Evolutionary conservation across 2,797 vertebrate species (phyloP).

Genomic region (Brotula barbata): DNA sequence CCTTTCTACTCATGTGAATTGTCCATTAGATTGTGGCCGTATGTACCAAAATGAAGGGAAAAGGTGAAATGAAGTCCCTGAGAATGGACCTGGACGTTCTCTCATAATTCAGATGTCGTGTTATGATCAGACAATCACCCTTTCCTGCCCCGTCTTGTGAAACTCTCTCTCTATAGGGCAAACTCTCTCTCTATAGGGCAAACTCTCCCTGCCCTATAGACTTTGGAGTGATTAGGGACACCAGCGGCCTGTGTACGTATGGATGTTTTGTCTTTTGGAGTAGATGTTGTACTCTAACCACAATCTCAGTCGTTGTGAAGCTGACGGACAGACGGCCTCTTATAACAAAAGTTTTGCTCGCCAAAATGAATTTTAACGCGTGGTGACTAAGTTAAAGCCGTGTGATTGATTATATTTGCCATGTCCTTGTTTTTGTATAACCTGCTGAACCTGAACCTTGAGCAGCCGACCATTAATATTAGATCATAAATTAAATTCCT

Average conservation of each 20-base stretch:
- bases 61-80: too few relatives aligned
- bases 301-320: conserved; percentile 37
- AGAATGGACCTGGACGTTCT: too few relatives aligned
- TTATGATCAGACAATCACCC: not conserved
- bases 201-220: conserved; percentile 44
- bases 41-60: too few relatives aligned
- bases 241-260: conserved; percentile 4
- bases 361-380: too few relatives aligned
- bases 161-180: too few relatives aligned
- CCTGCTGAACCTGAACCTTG: conserved; percentile 12
- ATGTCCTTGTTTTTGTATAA: not conserved
- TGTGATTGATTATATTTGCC: not conserved
- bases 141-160: conserved; percentile 5
- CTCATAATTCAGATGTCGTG: not conserved
- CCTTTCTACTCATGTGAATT: too few relatives aligned
- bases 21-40: too few relatives aligned
- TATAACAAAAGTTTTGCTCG: conserved; percentile 32
- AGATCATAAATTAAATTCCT: conserved; percentile 29
- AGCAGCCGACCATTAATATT: conserved; percentile 11
- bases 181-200: too few relatives aligned
- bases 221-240: conserved; percentile 45
- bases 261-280: conserved; percentile 5
- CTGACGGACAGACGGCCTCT: conserved; percentile 8
- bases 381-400: too few relatives aligned
- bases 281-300: conserved; percentile 47